A percentile compares a stretch with the other conserved stretches of the same genome.
These are phyloP conservation scores for Orientallactaga bullata DNA, from an alignment of 2,113 vertebrate species.

Conservation along the genomic window DNA sequence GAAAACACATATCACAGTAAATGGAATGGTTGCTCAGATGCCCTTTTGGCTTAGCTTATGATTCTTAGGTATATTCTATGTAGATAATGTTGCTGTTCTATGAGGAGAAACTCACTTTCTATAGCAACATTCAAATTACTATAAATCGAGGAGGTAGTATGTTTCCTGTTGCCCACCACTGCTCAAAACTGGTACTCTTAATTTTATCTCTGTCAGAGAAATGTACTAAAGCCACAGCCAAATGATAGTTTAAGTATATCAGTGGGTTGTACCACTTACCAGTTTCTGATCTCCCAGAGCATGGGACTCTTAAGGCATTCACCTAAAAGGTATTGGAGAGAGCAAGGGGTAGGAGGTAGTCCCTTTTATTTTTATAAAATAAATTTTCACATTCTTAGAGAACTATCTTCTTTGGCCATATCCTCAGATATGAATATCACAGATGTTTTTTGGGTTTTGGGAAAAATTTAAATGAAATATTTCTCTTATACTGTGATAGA, in stretches of 20 bases:
- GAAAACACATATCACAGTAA: not conserved
- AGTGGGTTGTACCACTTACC: not conserved
- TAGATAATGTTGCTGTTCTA: not conserved
- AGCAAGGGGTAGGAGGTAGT: not conserved
- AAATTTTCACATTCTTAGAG: not conserved
- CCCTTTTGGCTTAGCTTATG: constrained; percentile 1
- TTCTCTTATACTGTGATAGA: constrained; percentile 54
- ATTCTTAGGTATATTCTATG: constrained; percentile 11
- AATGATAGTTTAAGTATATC: not conserved
- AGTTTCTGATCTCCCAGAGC: not conserved
- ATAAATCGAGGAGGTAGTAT: not conserved
- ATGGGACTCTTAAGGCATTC: not conserved
- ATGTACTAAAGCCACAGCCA: constrained; percentile 17
- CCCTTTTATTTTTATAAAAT: not conserved
- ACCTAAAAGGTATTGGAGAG: not conserved
- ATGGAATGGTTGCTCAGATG: not conserved
- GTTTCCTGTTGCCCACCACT: not conserved
- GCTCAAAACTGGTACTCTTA: constrained; percentile 20
- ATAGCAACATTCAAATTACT: constrained; percentile 29
- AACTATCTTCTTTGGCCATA: constrained; percentile 14
- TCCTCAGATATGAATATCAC: not conserved
- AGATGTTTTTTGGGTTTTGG: constrained; percentile 16
- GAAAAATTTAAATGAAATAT: not conserved
- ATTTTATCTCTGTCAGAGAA: constrained; percentile 43
- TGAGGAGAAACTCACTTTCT: not conserved